Conservation (phyloP, 1,140 invertebrate species). For the Bacillus rossius region DNA sequence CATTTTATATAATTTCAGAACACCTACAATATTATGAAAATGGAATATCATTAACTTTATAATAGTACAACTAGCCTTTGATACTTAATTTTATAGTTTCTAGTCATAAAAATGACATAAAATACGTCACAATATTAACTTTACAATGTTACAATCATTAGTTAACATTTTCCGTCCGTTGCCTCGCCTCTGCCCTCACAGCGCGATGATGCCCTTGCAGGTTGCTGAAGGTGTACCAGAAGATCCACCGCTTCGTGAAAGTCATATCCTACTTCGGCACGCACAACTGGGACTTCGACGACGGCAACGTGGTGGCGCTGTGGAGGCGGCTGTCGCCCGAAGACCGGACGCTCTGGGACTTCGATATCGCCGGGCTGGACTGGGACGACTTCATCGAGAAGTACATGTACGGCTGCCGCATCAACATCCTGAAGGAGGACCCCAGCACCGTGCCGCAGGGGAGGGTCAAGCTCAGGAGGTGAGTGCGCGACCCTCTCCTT, state of each 20-base stretch:
- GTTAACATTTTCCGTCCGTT: no score
- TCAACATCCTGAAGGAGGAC: slow-evolving; percentile 67
- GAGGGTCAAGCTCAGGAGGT: slow-evolving; percentile 53
- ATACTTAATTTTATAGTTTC: no score
- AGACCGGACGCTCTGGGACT: slow-evolving; percentile 61
- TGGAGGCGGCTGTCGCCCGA: slow-evolving; percentile 47
- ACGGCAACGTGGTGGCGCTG: slow-evolving; percentile 53
- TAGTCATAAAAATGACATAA: no score
- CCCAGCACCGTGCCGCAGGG: slow-evolving; percentile 55
- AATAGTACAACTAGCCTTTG: no score
- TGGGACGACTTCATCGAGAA: slow-evolving; percentile 60
- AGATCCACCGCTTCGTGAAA: slow-evolving; percentile 64
- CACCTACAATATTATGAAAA: no score
- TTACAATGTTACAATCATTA: no score
- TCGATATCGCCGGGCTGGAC: slow-evolving; percentile 58
- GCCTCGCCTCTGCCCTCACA: no score
- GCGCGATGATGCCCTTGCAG: no score
- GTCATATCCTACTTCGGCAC: slow-evolving; percentile 68
- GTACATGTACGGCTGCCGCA: slow-evolving; percentile 58
- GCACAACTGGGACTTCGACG: slow-evolving; percentile 63
- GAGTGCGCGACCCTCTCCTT: no score
- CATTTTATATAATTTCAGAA: no score
- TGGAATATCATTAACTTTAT: no score
- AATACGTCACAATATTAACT: no score
- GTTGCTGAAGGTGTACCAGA: slow-evolving; percentile 64